Evolutionary conservation across 2,888 invertebrate species (phyloP).

Genomic region (Papilio protenor): DNA sequence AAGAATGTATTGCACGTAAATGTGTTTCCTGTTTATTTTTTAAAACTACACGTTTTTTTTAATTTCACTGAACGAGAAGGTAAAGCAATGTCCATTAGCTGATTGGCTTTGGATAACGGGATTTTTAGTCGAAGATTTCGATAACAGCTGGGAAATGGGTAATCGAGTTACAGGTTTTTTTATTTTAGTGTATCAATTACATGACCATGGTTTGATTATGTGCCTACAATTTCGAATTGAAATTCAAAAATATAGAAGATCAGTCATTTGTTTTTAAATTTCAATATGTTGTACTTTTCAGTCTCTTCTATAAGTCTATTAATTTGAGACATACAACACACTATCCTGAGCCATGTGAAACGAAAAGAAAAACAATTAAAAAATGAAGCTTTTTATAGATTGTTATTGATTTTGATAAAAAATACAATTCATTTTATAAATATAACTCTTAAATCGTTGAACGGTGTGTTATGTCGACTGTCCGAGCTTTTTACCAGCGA

Average conservation of each 20-base stretch:
- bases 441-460: conserved; percentile 21
- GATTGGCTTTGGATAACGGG: conserved; percentile 66
- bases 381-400: neutral
- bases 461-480: conserved; percentile 38
- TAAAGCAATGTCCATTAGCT: conserved; percentile 75
- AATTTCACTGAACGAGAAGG: conserved; percentile 66
- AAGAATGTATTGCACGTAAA: conserved; percentile 81
- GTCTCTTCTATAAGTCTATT: conserved; percentile 4
- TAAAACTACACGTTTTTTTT: conserved; percentile 56
- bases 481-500: conserved; percentile 35
- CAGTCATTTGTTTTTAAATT: neutral
- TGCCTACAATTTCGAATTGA: neutral
- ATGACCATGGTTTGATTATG: neutral
- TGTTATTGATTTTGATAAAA: conserved; percentile 6
- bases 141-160: conserved; percentile 13
- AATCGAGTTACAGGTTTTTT: neutral
- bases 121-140: conserved; percentile 39
- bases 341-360: neutral
- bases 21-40: conserved; percentile 62
- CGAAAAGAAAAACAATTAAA: neutral
- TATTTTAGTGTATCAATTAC: neutral
- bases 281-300: neutral
- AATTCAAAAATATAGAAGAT: neutral
- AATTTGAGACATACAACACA: neutral
- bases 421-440: conserved; percentile 14